Conservation (phyloP, 1,140 invertebrate genomes). For the Macrostomum lignano region DNA sequence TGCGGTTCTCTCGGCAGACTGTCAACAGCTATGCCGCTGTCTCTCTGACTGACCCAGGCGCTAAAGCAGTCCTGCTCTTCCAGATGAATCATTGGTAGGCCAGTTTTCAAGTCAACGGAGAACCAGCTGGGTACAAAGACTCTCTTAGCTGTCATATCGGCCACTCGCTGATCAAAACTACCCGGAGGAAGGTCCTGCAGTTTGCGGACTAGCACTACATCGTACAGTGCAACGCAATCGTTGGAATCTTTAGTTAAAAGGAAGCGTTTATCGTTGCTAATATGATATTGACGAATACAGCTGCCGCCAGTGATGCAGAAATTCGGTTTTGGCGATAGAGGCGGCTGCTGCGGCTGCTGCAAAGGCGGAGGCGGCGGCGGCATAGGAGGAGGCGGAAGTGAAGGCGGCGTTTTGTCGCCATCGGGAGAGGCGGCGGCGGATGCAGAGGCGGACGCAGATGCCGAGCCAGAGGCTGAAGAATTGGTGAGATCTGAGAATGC, state of each 20-base stretch:
- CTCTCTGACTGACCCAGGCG: slow-evolving; percentile 84
- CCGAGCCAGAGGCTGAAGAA: not conserved
- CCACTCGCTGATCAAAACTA: slow-evolving; percentile 76
- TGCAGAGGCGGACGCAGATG: not conserved
- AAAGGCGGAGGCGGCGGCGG: slow-evolving; percentile 5
- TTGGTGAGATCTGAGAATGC: too few relatives aligned
- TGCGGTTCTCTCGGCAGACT: slow-evolving; percentile 9
- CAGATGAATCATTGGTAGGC: slow-evolving; percentile 82
- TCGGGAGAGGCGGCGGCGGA: not conserved
- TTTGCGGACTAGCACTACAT: slow-evolving; percentile 54
- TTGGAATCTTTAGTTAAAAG: slow-evolving; percentile 86
- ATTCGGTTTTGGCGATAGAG: not conserved
- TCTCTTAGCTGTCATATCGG: slow-evolving; percentile 63
- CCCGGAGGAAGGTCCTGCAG: slow-evolving; percentile 62
- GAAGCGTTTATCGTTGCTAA: slow-evolving; percentile 80
- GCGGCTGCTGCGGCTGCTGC: slow-evolving; percentile 5
- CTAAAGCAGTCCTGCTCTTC: slow-evolving; percentile 91
- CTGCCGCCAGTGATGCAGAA: slow-evolving; percentile 37
- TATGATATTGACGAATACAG: slow-evolving; percentile 61
- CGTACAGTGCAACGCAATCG: slow-evolving; percentile 73
- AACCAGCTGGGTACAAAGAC: slow-evolving; percentile 98
- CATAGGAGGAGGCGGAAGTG: not conserved
- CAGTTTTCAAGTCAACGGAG: slow-evolving; percentile 88
- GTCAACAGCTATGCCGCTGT: slow-evolving; percentile 56
- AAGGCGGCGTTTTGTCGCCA: not conserved